Conservation (phyloP, 2,113 vertebrate genomes). For the Chloropsis cyanopogon region DNA sequence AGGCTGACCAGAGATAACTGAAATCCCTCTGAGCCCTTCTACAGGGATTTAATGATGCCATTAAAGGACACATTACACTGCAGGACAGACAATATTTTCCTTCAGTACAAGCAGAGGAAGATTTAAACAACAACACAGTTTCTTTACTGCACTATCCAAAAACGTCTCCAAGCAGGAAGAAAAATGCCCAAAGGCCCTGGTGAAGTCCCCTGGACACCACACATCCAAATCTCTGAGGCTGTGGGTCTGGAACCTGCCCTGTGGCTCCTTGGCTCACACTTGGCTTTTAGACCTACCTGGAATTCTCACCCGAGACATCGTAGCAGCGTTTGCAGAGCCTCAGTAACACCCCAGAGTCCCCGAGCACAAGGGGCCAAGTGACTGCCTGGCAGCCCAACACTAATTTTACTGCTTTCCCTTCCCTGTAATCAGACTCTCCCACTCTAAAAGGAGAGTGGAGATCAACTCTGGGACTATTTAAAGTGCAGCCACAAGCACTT, state of each 20-base stretch:
- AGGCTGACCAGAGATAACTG: background rate
- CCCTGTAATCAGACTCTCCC: slow-evolving; percentile 63
- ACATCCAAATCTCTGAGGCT: background rate
- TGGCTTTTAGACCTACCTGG: slow-evolving; percentile 78
- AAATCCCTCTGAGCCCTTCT: background rate
- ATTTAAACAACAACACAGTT: background rate
- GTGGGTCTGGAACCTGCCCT: background rate
- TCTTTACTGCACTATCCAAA: background rate
- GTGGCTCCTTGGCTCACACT: background rate
- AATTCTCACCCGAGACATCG: slow-evolving; percentile 76
- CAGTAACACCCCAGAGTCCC: background rate
- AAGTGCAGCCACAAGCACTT: slow-evolving; percentile 31
- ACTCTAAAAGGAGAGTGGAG: slow-evolving; percentile 56
- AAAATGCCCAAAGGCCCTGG: background rate
- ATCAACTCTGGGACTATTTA: slow-evolving; percentile 58
- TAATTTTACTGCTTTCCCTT: slow-evolving; percentile 29
- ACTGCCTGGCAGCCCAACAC: background rate
- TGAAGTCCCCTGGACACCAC: background rate
- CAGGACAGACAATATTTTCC: background rate
- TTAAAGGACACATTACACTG: background rate
- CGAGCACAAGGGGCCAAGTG: background rate
- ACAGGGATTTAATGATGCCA: background rate
- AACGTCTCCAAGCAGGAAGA: background rate
- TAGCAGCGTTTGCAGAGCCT: slow-evolving; percentile 24
- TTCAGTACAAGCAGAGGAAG: background rate